These are phyloP conservation scores for Crepidodera aurea DNA, from an alignment of 2,888 invertebrate genomes.

Conservation along the genomic window DNA sequence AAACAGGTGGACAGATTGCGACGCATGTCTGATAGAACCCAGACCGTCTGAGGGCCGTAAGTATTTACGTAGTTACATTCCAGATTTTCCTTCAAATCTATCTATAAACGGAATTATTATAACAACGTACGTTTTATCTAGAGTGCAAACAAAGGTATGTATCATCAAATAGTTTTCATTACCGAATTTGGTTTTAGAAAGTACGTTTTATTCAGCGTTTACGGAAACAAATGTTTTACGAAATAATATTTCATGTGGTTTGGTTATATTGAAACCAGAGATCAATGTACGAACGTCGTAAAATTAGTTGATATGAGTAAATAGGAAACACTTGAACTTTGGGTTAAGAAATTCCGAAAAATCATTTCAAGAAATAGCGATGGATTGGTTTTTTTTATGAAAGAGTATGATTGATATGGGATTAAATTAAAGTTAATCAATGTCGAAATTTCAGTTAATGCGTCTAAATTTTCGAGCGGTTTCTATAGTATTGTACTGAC, in stretches of 20 bases:
- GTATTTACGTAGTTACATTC: conserved; percentile 2
- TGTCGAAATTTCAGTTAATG: too few relatives aligned
- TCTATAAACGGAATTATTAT: neutral
- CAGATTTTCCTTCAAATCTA: neutral
- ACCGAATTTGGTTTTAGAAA: neutral
- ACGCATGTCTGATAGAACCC: conserved; percentile 35
- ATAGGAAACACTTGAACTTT: neutral
- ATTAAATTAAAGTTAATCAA: too few relatives aligned
- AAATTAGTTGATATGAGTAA: neutral
- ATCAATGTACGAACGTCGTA: neutral
- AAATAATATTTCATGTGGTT: neutral
- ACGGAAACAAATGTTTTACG: neutral
- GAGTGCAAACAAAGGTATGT: neutral
- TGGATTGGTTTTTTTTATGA: too few relatives aligned
- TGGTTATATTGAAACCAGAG: neutral
- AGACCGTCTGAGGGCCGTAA: conserved; percentile 15
- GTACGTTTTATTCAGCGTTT: neutral
- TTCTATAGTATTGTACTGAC: too few relatives aligned
- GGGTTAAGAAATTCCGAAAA: neutral
- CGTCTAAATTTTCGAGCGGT: too few relatives aligned
- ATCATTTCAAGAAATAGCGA: too few relatives aligned
- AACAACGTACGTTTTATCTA: neutral
- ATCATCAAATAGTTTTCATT: neutral
- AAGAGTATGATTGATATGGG: too few relatives aligned
- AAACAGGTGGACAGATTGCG: conserved; percentile 31